These are phyloP conservation scores for Neostethus bicornis DNA, from an alignment of 2,797 vertebrate species.

Conservation along the genomic window DNA sequence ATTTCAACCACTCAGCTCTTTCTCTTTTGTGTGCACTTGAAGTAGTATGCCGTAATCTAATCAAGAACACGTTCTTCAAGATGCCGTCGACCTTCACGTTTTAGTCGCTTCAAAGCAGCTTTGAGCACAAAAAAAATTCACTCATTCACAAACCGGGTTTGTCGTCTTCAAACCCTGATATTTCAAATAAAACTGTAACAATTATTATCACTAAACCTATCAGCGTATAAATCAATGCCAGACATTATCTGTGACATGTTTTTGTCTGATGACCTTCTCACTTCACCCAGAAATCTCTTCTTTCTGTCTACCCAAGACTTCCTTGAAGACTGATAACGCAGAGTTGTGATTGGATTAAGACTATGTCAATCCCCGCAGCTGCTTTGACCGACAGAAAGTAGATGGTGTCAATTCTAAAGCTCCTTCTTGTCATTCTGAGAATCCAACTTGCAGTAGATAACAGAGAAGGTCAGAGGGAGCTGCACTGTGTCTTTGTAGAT, in stretches of 20 bases:
- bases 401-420: constrained; percentile 6
- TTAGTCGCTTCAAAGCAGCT: too few relatives aligned
- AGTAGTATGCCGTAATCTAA: neutral
- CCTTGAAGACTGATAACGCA: constrained; percentile 16
- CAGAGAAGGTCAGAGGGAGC: too few relatives aligned
- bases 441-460: too few relatives aligned
- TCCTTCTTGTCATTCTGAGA: neutral
- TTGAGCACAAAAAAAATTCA: too few relatives aligned
- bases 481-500: too few relatives aligned
- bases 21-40: neutral
- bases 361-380: constrained; percentile 16
- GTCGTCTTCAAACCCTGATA: too few relatives aligned
- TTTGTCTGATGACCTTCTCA: neutral
- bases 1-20: neutral
- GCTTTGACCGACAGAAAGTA: constrained; percentile 15
- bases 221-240: too few relatives aligned
- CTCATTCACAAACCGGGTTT: too few relatives aligned
- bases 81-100: too few relatives aligned
- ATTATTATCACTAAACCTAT: too few relatives aligned
- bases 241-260: constrained; percentile 3
- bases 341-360: constrained; percentile 10
- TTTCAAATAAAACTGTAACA: too few relatives aligned
- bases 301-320: constrained; percentile 26
- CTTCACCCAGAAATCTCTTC: constrained; percentile 3
- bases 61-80: neutral